phyloP scores from a whole-genome alignment of 92 coral and sea anemone species.

The Bergia sp. region DNA sequence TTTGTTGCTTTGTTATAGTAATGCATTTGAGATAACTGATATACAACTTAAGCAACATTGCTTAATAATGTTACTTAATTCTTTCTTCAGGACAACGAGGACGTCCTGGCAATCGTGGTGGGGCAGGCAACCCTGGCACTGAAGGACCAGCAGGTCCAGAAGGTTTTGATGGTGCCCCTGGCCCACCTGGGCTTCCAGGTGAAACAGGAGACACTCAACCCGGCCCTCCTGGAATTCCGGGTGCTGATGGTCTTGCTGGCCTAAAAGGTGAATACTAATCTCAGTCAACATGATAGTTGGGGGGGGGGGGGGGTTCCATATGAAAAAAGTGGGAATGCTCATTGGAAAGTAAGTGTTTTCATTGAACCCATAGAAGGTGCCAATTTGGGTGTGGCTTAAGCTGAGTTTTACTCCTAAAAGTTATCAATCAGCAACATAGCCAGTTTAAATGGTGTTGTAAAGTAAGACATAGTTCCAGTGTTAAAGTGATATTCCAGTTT shows the following conservation, averaged over 20 bases:
- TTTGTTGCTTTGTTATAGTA: too few relatives aligned
- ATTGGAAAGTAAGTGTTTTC: too few relatives aligned
- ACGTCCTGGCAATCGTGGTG: slow-evolving; percentile 21
- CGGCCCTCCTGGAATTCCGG: slow-evolving; percentile 18
- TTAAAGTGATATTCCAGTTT: too few relatives aligned
- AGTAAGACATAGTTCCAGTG: too few relatives aligned
- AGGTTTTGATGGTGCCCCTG: slow-evolving; percentile 9
- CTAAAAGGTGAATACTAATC: background rate
- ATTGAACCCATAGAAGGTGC: too few relatives aligned
- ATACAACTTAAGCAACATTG: background rate
- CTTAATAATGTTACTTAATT: background rate
- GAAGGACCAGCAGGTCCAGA: slow-evolving; percentile 12
- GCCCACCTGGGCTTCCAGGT: slow-evolving; percentile 11
- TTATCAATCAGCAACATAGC: too few relatives aligned
- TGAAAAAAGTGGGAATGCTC: too few relatives aligned
- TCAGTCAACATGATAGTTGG: background rate
- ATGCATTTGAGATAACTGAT: too few relatives aligned
- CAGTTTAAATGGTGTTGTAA: too few relatives aligned
- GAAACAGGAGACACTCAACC: slow-evolving; percentile 13
- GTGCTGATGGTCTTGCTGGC: slow-evolving; percentile 22
- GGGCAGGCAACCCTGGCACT: slow-evolving; percentile 24
- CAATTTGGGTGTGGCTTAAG: too few relatives aligned
- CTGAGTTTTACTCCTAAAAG: too few relatives aligned
- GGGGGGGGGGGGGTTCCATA: too few relatives aligned
- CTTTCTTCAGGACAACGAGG: background rate